These are phyloP conservation scores for Dinomys branickii DNA, from an alignment of 2,113 vertebrate species.

Conservation along the genomic window DNA sequence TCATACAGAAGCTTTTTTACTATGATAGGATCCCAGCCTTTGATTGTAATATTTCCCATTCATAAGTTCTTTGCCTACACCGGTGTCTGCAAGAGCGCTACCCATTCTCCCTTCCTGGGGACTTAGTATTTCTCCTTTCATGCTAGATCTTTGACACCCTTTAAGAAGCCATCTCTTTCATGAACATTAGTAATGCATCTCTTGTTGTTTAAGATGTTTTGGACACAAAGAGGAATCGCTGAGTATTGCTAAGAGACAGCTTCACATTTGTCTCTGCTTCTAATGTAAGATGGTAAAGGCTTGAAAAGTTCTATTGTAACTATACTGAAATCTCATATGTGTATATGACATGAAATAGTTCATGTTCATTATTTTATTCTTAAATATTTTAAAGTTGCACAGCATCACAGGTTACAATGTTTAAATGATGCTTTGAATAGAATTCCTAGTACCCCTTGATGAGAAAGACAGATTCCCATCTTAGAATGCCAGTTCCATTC, in stretches of 20 bases:
- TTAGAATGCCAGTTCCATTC: no score
- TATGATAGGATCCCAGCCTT: not conserved
- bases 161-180: no score
- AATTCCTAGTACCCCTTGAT: not conserved
- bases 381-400: not conserved
- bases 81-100: not conserved
- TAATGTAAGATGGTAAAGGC: not conserved
- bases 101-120: not conserved
- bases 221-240: not conserved
- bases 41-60: not conserved
- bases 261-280: not conserved
- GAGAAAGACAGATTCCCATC: not conserved
- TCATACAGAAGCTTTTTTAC: not conserved
- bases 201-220: not conserved
- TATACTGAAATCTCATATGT: not conserved
- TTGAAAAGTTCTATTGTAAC: not conserved
- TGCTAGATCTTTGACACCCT: not conserved
- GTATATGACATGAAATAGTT: not conserved
- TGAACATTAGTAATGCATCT: fast-evolving
- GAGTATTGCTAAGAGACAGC: not conserved
- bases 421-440: not conserved
- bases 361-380: not conserved
- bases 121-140: not conserved
- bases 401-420: no score
- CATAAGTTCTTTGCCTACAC: not conserved